phyloP scores from a whole-genome alignment of 1,140 invertebrate genomes.

The Ceratoteleas bidentatus region DNA sequence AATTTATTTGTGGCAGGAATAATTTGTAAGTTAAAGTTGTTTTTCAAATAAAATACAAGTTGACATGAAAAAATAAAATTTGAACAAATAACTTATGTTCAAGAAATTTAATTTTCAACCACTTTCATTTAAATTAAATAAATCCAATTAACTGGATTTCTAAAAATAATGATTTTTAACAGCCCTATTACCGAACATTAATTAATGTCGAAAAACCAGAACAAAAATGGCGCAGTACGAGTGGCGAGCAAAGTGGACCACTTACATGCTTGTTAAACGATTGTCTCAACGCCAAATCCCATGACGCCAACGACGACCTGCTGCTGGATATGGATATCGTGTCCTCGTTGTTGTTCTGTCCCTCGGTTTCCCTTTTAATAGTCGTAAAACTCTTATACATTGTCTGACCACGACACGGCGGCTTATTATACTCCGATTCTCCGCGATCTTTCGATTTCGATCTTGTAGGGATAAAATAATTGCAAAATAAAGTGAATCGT shows the following conservation, averaged over 20 bases:
- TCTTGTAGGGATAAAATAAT: conserved; percentile 69
- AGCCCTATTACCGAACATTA: too few relatives aligned
- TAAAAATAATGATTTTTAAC: too few relatives aligned
- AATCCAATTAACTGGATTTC: too few relatives aligned
- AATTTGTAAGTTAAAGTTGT: too few relatives aligned
- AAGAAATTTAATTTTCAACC: too few relatives aligned
- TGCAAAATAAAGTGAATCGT: conserved; percentile 13
- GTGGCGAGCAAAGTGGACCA: conserved; percentile 18
- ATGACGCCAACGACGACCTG: conserved; percentile 84
- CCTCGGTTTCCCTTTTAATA: conserved; percentile 79
- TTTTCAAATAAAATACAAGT: too few relatives aligned
- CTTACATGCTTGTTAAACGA: conserved; percentile 80
- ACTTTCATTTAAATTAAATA: too few relatives aligned
- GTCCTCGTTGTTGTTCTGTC: conserved; percentile 77
- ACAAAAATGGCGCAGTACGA: conserved; percentile 14
- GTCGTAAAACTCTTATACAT: conserved; percentile 81
- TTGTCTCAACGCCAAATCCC: conserved; percentile 81
- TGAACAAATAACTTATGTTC: too few relatives aligned
- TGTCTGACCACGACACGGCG: conserved; percentile 75
- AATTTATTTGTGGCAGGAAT: too few relatives aligned
- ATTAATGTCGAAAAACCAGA: not conserved
- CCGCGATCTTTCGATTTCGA: conserved; percentile 89
- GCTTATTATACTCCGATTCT: conserved; percentile 82
- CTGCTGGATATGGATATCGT: conserved; percentile 84
- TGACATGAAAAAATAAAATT: too few relatives aligned